Percentiles rank a stretch among this genome's conserved stretches.
Conservation (phyloP, 2,797 vertebrate genomes). For the Bovichtus variegatus region DNA sequence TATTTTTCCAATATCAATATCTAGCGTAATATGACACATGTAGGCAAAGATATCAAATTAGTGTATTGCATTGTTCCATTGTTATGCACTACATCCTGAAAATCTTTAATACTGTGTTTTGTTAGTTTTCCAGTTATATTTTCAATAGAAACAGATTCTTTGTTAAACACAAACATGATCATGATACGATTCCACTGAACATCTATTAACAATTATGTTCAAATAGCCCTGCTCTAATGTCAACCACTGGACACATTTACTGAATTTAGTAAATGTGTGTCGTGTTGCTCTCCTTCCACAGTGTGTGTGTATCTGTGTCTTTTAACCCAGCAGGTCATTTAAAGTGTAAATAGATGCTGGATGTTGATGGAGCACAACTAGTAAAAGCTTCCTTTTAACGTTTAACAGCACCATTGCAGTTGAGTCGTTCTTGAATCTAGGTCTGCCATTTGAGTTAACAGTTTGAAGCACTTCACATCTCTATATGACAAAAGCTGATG, state of each 20-base stretch:
- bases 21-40: background rate
- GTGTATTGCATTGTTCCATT: background rate
- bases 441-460: constrained; percentile 78
- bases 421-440: constrained; percentile 70
- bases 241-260: background rate
- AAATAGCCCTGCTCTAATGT: background rate
- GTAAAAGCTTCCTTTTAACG: constrained; percentile 64
- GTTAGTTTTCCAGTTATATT: background rate
- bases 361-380: constrained; percentile 55
- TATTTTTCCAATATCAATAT: background rate
- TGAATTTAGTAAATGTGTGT: background rate
- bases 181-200: background rate
- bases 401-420: constrained; percentile 48
- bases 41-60: background rate
- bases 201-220: background rate
- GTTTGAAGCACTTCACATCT: constrained; percentile 81
- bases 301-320: constrained; percentile 2
- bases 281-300: no score
- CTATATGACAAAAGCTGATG: constrained; percentile 81
- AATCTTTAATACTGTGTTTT: background rate
- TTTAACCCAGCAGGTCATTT: constrained; percentile 36
- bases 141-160: background rate
- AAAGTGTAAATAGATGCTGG: constrained; percentile 38
- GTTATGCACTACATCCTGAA: constrained; percentile 1
- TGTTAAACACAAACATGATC: background rate